Base-by-base conservation (phyloP, 2,113 vertebrate genomes). In the Aspidoscelis tigris region DNA sequence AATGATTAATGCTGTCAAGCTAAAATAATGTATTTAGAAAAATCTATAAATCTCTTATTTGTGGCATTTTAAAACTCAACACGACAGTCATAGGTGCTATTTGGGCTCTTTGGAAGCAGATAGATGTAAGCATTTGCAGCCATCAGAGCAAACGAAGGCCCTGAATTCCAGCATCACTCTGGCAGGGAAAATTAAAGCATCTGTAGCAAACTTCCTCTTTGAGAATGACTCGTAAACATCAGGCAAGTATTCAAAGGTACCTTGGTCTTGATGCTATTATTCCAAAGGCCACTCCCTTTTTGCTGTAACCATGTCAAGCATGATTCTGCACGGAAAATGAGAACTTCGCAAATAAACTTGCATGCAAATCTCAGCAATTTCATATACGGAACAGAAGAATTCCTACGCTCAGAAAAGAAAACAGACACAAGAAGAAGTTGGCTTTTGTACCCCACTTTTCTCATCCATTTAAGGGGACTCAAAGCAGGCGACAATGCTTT, bases 1-100 rank as follows among this genome's bases (percentile, higher is more conserved):
- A 99, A 98, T 99, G 98, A 99, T 99, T 99, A 98, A 99, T 98
- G 98, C 96, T 98, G 98, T 99, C 98, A 99, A 97, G 96, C 96
- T 97, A 98, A 99, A 98, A 98, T 97, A 99, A 99, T 98, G 97
- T 98, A 98, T 97, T 98, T 97, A 96, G 95, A 96, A 96, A 97
- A 97, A 96, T 97, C 97, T 96, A 97, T 99, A 98, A 98, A 99
- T 99, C 97, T 98, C 97, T 96, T 97, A 96, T 98, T 97, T 97
- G 97, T 99, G 98, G 97, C 98, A 99, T 99, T 99, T 98, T 96
- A 96, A 95, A 97, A 97, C 96, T 92, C 94, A 95, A 95, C 95
- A 92, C 92, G 92, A 94, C 92, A 92, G 95, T 95, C 92, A 91
- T 94, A 0, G 61, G 93, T 94, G 94, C 94, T 91, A 95, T 7